phyloP scores from a whole-genome alignment of 2,797 vertebrate species.

The Cheirogaleus major region DNA sequence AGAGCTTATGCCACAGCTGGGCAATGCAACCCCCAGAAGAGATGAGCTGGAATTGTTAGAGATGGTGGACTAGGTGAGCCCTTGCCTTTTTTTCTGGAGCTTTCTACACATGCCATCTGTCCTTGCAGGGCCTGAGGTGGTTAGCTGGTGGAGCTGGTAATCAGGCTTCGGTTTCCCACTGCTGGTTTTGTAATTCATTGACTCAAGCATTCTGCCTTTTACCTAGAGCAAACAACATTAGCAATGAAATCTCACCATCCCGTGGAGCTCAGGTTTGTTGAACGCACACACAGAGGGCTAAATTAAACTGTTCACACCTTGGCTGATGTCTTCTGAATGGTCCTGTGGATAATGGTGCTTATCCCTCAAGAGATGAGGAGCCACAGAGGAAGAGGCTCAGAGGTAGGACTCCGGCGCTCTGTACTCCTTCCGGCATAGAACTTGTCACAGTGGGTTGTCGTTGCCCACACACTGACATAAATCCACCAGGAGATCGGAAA shows the following conservation, averaged over 20 bases:
- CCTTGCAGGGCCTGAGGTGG: neutral
- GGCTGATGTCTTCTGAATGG: neutral
- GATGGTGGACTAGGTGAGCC: neutral
- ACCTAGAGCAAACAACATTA: neutral
- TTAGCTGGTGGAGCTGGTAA: neutral
- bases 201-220: slow-evolving; percentile 4
- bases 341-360: slow-evolving; percentile 34
- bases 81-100: neutral
- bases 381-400: neutral
- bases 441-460: neutral
- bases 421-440: neutral
- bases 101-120: neutral
- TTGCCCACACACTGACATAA: neutral
- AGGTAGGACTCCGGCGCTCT: neutral
- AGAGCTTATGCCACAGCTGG: neutral
- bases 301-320: slow-evolving; percentile 3
- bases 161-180: neutral
- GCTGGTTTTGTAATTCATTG: neutral
- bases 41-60: neutral
- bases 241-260: neutral
- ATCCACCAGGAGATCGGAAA: neutral
- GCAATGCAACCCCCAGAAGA: neutral
- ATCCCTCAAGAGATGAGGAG: neutral
- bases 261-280: neutral
- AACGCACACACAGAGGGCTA: neutral